Conservation (phyloP, 1,140 invertebrate species). For the Bombus balteatus region DNA sequence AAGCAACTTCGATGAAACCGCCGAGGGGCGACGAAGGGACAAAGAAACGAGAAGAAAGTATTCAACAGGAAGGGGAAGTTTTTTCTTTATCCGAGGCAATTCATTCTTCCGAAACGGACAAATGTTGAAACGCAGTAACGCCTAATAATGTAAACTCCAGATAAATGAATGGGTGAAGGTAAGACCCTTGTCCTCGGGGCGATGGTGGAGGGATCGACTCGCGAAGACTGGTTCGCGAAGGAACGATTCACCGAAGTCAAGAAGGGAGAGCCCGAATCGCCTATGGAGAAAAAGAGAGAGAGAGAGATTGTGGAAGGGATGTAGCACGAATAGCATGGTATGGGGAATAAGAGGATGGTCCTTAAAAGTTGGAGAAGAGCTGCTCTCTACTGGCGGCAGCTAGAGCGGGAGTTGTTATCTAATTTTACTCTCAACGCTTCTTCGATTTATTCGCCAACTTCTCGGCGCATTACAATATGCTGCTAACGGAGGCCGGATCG, state of each 20-base stretch:
- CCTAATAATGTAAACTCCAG: conserved; percentile 78
- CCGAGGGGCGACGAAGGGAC: background rate
- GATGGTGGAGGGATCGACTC: conserved; percentile 25
- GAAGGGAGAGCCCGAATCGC: conserved; percentile 26
- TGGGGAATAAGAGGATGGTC: conserved; percentile 78
- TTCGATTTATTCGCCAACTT: conserved; percentile 83
- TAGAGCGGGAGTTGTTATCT: conserved; percentile 81
- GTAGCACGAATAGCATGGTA: conserved; percentile 60
- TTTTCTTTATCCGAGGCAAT: conserved; percentile 66
- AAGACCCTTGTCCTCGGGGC: conserved; percentile 51
- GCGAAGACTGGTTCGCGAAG: conserved; percentile 7
- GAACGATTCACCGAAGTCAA: background rate
- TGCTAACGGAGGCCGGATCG: conserved; percentile 78
- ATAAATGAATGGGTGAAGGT: conserved; percentile 69
- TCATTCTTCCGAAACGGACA: conserved; percentile 74
- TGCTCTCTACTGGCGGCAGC: conserved; percentile 72
- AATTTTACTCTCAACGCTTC: conserved; percentile 83
- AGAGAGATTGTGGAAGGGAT: conserved; percentile 51
- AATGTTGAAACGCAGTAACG: conserved; percentile 74
- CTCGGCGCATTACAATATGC: conserved; percentile 83
- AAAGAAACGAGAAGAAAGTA: background rate
- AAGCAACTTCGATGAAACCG: background rate
- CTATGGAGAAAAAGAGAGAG: conserved; percentile 20
- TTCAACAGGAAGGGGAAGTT: background rate
- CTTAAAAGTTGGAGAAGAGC: conserved; percentile 81